Evolutionary conservation across 2,113 vertebrate species (phyloP).

Genomic region (Acrocephalus kingi): DNA sequence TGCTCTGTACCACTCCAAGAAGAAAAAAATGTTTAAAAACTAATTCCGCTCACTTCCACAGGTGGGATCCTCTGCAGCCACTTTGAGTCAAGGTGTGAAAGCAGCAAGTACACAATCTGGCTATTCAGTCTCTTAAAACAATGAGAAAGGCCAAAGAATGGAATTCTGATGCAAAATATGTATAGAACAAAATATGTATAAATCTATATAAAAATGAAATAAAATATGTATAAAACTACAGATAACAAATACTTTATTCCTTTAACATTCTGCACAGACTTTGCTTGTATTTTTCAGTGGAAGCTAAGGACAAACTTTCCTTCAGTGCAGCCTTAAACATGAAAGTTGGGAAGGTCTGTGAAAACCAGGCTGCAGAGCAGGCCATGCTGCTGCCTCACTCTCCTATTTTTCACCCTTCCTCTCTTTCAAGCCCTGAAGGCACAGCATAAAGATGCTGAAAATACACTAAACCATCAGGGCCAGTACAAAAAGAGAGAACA

Average conservation of each 20-base stretch:
- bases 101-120: not conserved
- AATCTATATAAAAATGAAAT: not conserved
- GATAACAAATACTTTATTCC: not conserved
- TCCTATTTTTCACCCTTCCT: not conserved
- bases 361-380: not conserved
- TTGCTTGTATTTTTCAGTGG: not conserved
- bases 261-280: not conserved
- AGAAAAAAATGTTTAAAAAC: conserved; percentile 11
- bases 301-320: not conserved
- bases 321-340: not conserved
- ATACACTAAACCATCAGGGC: not conserved
- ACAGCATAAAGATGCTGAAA: not conserved
- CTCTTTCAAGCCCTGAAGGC: not conserved
- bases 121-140: not conserved
- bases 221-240: not conserved
- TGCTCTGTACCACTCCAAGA: not conserved
- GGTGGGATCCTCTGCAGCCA: conserved; percentile 11
- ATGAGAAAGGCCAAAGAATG: not conserved
- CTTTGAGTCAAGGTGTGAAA: not conserved
- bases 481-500: not conserved
- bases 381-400: not conserved
- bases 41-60: not conserved
- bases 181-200: not conserved
- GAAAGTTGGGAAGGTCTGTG: not conserved
- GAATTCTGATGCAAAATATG: not conserved